Percentiles rank a stretch among this genome's conserved stretches.
Conservation (phyloP, 2,113 vertebrate species). For the Gymnarchus niloticus region DNA sequence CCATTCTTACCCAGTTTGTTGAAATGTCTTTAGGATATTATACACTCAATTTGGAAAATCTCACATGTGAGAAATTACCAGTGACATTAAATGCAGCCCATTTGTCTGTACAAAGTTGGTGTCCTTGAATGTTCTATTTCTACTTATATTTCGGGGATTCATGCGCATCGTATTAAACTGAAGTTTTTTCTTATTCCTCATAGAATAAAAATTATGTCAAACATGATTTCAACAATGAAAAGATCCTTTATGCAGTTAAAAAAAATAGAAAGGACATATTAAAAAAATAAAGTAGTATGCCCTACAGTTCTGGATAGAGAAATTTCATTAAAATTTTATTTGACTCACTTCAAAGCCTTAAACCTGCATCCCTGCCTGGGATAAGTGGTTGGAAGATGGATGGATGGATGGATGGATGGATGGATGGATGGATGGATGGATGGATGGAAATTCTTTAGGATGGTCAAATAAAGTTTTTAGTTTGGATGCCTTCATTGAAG, state of each 20-base stretch:
- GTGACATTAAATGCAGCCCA: background rate
- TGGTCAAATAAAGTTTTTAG: background rate
- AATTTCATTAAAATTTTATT: too few relatives aligned
- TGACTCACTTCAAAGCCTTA: too few relatives aligned
- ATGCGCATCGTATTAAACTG: background rate
- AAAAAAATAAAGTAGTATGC: background rate
- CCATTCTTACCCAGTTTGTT: background rate
- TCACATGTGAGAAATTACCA: background rate
- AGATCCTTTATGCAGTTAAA: background rate
- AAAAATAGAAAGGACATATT: background rate
- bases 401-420: too few relatives aligned
- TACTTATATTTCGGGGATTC: background rate
- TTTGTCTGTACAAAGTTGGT: background rate
- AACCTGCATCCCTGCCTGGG: too few relatives aligned
- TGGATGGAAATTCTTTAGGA: background rate
- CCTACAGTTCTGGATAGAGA: background rate
- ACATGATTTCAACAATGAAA: background rate
- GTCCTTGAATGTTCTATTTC: background rate
- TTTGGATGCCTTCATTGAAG: background rate
- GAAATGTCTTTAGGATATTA: background rate
- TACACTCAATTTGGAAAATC: background rate
- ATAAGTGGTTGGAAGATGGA: too few relatives aligned
- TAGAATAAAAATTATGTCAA: background rate
- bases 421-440: too few relatives aligned
- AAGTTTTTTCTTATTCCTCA: background rate